Conservation (phyloP, 2,888 invertebrate species). For the Drosophila barbarae region DNA sequence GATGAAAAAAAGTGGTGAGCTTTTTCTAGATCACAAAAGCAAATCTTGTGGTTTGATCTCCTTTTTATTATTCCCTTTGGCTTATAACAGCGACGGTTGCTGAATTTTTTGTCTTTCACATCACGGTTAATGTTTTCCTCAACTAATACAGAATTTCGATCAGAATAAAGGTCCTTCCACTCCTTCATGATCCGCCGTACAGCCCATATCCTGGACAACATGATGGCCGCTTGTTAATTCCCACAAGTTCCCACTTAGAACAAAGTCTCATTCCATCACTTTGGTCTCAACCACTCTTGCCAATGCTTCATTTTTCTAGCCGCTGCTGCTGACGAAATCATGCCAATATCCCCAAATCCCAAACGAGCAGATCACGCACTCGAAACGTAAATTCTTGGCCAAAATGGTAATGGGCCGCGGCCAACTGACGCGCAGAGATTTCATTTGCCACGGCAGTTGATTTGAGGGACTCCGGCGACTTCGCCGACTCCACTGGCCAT, state of each 20-base stretch:
- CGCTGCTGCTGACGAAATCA: conserved; percentile 63
- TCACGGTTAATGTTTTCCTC: not conserved
- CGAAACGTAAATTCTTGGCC: conserved; percentile 58
- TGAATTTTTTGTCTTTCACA: not conserved
- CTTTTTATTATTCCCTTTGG: not conserved
- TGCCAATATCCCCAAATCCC: conserved; percentile 60
- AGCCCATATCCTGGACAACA: not conserved
- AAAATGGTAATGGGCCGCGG: conserved; percentile 60
- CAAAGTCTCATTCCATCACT: not conserved
- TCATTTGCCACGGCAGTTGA: conserved; percentile 42
- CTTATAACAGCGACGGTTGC: not conserved
- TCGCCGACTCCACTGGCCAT: conserved; percentile 60
- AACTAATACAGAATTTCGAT: not conserved
- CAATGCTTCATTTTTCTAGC: conserved; percentile 3
- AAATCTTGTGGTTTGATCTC: not conserved
- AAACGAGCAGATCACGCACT: conserved; percentile 53
- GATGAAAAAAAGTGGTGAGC: too few relatives aligned
- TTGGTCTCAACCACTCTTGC: not conserved
- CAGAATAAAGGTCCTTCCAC: not conserved
- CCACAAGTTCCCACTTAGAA: not conserved
- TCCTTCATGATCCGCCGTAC: not conserved
- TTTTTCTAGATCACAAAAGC: not conserved
- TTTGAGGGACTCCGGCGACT: conserved; percentile 32
- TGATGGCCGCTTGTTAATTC: not conserved
- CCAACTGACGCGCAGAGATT: conserved; percentile 64